Evolutionary conservation across 2,113 vertebrate genomes (phyloP).

Genomic region (Gymnocephalus cernua): DNA sequence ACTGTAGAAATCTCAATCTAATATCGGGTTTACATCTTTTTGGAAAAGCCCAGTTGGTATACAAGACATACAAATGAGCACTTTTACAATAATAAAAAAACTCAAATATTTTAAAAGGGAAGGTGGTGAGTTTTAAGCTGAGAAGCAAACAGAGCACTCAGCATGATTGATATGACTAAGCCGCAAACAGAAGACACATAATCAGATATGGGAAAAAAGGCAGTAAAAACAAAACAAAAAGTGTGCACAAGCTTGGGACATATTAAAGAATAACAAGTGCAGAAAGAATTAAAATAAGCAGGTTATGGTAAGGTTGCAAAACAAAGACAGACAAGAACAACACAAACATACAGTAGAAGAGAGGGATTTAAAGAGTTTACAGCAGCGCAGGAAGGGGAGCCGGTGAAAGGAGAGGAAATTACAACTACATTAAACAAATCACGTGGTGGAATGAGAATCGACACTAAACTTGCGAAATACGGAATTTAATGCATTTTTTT

Average conservation of each 20-base stretch:
- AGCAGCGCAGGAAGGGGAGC: constrained; percentile 30
- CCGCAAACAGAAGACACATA: constrained; percentile 16
- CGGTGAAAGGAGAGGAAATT: constrained; percentile 20
- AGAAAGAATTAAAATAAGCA: constrained; percentile 40
- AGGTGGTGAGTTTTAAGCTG: neutral
- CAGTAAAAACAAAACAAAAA: neutral
- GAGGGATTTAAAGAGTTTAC: constrained; percentile 34
- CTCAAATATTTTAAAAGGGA: constrained; percentile 7
- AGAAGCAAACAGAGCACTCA: constrained; percentile 13
- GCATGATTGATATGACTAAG: constrained; percentile 4
- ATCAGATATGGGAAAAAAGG: constrained; percentile 20
- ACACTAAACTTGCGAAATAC: neutral
- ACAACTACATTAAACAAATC: constrained; percentile 22
- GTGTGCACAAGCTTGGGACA: neutral
- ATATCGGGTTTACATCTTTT: constrained; percentile 32
- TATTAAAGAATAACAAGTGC: constrained; percentile 55
- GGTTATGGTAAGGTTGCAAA: constrained; percentile 12
- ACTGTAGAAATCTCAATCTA: constrained; percentile 23
- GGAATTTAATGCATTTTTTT: constrained; percentile 5
- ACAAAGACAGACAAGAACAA: constrained; percentile 19
- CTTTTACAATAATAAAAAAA: neutral
- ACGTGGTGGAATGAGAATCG: constrained; percentile 3
- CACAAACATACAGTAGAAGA: constrained; percentile 50
- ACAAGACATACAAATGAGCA: constrained; percentile 14
- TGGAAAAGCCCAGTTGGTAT: constrained; percentile 19